Percentiles rank a stretch among this genome's conserved stretches.
These are phyloP conservation scores for Hipposideros armiger DNA, from an alignment of 2,113 vertebrate species.

Conservation along the genomic window DNA sequence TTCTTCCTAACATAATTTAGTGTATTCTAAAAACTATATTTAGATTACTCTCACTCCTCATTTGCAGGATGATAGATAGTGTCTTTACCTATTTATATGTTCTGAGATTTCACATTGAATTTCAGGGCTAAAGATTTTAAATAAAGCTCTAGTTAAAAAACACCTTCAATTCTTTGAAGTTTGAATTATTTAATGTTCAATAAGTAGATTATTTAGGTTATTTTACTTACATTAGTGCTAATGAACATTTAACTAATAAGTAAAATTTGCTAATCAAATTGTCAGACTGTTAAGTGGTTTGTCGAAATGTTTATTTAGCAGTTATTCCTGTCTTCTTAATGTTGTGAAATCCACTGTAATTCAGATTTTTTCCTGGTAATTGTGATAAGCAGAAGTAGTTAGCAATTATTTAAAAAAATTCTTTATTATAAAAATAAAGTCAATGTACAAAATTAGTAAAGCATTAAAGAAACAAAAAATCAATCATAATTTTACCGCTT, in stretches of 20 bases:
- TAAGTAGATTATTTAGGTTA: slow-evolving; percentile 65
- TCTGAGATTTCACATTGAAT: not conserved
- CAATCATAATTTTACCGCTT: not conserved
- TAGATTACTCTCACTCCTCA: not conserved
- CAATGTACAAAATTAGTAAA: not conserved
- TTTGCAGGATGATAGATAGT: not conserved
- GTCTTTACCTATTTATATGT: not conserved
- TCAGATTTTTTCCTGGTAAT: not conserved
- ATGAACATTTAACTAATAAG: slow-evolving; percentile 64
- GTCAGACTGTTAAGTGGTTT: slow-evolving; percentile 62
- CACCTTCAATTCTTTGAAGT: not conserved
- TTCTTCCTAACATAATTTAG: not conserved
- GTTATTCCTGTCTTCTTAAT: slow-evolving; percentile 16
- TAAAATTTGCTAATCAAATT: slow-evolving; percentile 66
- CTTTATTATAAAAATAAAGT: slow-evolving; percentile 30
- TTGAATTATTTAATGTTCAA: slow-evolving; percentile 54
- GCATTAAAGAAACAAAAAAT: not conserved
- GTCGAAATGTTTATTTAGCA: slow-evolving; percentile 65
- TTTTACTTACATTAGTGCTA: slow-evolving; percentile 56
- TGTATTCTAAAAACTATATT: not conserved
- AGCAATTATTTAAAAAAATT: slow-evolving; percentile 47
- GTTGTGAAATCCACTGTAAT: not conserved
- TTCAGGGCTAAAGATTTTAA: slow-evolving; percentile 35
- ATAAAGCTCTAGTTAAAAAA: slow-evolving; percentile 21
- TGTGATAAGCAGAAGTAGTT: slow-evolving; percentile 37